A percentile compares a stretch with the other conserved stretches of the same genome.
Evolutionary conservation across 2,113 vertebrate species (phyloP).

Genomic region (Fukomys damarensis): DNA sequence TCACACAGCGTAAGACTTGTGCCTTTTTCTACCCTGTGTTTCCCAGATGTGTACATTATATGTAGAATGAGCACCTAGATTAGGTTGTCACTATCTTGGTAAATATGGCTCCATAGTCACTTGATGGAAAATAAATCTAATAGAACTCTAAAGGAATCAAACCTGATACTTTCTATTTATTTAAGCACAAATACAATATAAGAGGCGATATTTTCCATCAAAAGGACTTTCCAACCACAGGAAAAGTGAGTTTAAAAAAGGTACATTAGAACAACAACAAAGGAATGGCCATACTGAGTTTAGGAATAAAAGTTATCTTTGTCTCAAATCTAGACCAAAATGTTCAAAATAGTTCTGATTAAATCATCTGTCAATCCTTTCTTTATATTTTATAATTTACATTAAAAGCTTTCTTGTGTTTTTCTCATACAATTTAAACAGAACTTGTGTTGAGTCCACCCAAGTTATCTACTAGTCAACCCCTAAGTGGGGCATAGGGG

Average conservation of each 20-base stretch:
- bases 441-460: slow-evolving; percentile 15
- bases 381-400: background rate
- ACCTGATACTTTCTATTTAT: background rate
- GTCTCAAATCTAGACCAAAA: background rate
- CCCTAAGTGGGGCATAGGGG: background rate
- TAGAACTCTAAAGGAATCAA: background rate
- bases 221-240: background rate
- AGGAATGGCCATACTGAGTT: background rate
- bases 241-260: background rate
- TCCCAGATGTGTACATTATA: background rate
- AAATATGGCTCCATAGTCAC: background rate
- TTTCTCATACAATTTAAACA: background rate
- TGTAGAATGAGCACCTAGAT: background rate
- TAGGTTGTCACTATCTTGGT: background rate
- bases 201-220: background rate
- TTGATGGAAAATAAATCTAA: background rate
- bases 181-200: background rate
- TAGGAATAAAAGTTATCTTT: background rate
- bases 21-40: background rate
- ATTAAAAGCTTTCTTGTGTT: background rate
- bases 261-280: background rate
- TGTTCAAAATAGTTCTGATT: background rate
- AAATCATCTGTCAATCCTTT: background rate
- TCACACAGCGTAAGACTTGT: background rate
- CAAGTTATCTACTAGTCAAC: background rate